A percentile compares a stretch with the other conserved stretches of the same genome.
Evolutionary conservation across 2,888 invertebrate species (phyloP).

Genomic region (Drosophila neonasuta): DNA sequence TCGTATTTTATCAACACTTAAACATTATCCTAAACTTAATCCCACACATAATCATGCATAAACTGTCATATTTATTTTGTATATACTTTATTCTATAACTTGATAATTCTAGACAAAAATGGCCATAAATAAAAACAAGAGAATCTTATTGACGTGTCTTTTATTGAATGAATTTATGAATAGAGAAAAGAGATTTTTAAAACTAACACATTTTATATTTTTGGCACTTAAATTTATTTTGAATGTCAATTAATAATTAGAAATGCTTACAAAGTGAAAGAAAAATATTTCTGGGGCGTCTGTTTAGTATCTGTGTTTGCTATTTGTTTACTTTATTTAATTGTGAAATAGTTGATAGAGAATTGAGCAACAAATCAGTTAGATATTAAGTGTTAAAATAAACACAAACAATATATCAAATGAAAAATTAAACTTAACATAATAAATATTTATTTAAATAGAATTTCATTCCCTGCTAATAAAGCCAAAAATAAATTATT

Average conservation of each 20-base stretch:
- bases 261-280: background rate
- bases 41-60: slow-evolving; percentile 21
- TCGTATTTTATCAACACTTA: slow-evolving; percentile 13
- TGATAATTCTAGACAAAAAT: slow-evolving; percentile 20
- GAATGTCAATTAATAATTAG: background rate
- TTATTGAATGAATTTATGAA: background rate
- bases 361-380: background rate
- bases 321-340: background rate
- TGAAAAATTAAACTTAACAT: background rate
- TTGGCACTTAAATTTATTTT: background rate
- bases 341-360: background rate
- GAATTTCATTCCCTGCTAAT: no score
- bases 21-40: slow-evolving; percentile 11
- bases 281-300: background rate
- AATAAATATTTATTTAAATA: background rate
- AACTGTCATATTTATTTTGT: slow-evolving; percentile 56
- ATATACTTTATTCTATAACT: slow-evolving; percentile 46
- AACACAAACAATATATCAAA: background rate
- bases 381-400: background rate
- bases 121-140: slow-evolving; percentile 51
- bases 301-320: background rate
- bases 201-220: background rate
- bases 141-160: background rate
- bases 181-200: no score
- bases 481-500: no score